Base-by-base conservation (phyloP, 2,113 vertebrate genomes). In the Sialia sialis region DNA sequence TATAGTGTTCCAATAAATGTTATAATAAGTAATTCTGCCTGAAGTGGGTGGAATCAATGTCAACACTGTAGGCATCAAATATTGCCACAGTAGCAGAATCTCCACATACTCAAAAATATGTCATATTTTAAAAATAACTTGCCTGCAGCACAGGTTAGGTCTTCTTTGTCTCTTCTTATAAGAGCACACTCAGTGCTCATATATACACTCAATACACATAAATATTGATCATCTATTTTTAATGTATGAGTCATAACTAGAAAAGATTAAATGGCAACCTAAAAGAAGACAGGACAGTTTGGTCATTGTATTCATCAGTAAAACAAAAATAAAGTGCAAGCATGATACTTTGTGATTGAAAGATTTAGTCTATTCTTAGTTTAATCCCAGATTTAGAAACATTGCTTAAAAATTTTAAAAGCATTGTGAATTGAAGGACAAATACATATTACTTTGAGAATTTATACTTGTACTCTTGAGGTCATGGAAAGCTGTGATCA, bases 181-280 rank as follows among this genome's bases (percentile, higher is more conserved):
- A 83, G 41, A 84, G 36, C 49, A 79, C 13, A 44, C 23, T 89
- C 67, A 91, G 67, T 63, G 14, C 48, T 52, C 48, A 34, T 41
- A 52, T 27, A 22, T 30, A 29, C 58, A 41, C 46, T 51, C 23
- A 39, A 82, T 93, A 80, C 41, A 87, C 30, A 70, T 83, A 95
- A 95, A 96, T 91, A 97, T 91, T 95, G 93, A 93, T 89, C 0
- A 11, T 59, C 63, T 95, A 85, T 91, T 95, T 97, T 94, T 76
- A 91, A 83, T 85, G 16, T 62, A 85, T 96, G 91, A 94, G 82
- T 93, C 94, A 93, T 74, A 89, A 58, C 63, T 83, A 58, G 69
- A 91, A 91, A 87, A 80, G 46, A 83, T 64, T 82, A 89, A 87
- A 85, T 87, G 43, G 43, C 63, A 93, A 51, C 34, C 67, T 87